These are phyloP conservation scores for Mesochorus sp. DNA, from an alignment of 2,888 invertebrate species.

Conservation along the genomic window DNA sequence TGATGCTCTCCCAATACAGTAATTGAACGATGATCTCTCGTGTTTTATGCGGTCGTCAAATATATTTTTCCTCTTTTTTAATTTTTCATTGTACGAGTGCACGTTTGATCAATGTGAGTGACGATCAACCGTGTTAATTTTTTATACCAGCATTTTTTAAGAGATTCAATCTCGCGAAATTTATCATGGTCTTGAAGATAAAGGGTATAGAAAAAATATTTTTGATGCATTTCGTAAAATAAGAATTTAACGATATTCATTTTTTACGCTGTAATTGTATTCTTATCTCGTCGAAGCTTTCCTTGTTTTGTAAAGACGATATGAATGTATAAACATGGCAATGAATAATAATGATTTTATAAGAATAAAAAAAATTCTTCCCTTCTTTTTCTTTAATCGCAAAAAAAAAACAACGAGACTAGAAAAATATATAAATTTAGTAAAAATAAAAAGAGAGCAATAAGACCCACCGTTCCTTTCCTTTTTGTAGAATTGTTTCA, in stretches of 20 bases:
- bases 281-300: too few species aligned
- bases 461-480: slow-evolving; percentile 38
- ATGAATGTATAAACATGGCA: too few species aligned
- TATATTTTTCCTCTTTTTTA: background rate
- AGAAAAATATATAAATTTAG: slow-evolving; percentile 31
- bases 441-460: slow-evolving; percentile 11
- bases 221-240: background rate
- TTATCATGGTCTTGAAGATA: background rate
- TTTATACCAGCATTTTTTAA: too few species aligned
- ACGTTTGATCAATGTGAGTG: background rate
- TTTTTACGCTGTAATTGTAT: too few species aligned
- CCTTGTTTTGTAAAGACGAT: too few species aligned
- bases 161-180: background rate
- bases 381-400: too few species aligned
- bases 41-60: too few species aligned
- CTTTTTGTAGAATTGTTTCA: slow-evolving; percentile 57
- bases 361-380: too few species aligned
- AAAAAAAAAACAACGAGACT: background rate
- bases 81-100: background rate
- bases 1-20: too few species aligned
- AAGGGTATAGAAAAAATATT: background rate
- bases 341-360: too few species aligned
- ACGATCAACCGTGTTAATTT: too few species aligned
- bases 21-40: background rate
- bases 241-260: background rate